Conservation (phyloP, 2,113 vertebrate genomes). For the Saguinus imperator region DNA sequence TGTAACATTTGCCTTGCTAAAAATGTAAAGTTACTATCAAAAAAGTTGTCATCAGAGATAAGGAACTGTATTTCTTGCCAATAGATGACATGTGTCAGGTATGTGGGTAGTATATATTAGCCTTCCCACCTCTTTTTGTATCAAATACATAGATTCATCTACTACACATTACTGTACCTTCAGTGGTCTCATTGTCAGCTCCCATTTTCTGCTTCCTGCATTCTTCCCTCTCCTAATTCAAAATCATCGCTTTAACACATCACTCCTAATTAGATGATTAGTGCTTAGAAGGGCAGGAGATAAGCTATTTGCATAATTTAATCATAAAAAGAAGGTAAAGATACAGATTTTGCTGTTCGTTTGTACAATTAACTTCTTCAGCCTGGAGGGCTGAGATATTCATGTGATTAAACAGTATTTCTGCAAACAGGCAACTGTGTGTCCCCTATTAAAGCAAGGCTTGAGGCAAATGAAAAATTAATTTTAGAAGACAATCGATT, state of each 20-base stretch:
- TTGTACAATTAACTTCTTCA: conserved; percentile 93
- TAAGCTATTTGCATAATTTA: conserved; percentile 95
- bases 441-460: conserved; percentile 93
- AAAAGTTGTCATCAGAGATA: not conserved
- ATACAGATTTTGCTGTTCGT: conserved; percentile 93
- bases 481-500: conserved; percentile 97
- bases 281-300: conserved; percentile 92
- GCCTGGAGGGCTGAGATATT: conserved; percentile 91
- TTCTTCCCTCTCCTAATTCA: conserved; percentile 84
- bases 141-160: conserved; percentile 68
- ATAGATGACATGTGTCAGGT: not conserved
- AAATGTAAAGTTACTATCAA: conserved; percentile 39
- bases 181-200: conserved; percentile 73
- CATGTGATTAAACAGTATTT: conserved; percentile 97
- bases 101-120: not conserved
- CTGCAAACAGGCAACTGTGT: conserved; percentile 91
- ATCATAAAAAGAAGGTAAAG: conserved; percentile 95
- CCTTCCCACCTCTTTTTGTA: not conserved
- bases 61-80: conserved; percentile 8
- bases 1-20: not conserved
- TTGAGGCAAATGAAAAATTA: conserved; percentile 94
- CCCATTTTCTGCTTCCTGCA: conserved; percentile 83
- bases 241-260: conserved; percentile 91
- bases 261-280: conserved; percentile 96
- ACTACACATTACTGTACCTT: conserved; percentile 63